A percentile compares a stretch with the other conserved stretches of the same genome.
These are phyloP conservation scores for Muscina levida DNA, from an alignment of 2,888 invertebrate genomes.

Conservation along the genomic window DNA sequence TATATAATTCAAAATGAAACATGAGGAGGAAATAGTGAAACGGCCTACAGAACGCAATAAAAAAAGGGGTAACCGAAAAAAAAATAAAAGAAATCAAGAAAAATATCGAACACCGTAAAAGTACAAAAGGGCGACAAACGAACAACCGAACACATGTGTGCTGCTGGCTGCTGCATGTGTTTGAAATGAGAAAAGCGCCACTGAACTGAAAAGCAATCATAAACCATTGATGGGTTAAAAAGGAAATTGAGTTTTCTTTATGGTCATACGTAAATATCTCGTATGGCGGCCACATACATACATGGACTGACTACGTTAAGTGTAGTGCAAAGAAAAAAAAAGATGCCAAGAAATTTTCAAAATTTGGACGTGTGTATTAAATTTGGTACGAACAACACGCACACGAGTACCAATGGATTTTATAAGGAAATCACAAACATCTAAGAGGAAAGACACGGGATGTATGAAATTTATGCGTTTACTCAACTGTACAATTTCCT, in stretches of 20 bases:
- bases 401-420: conserved; percentile 35
- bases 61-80: conserved; percentile 53
- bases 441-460: conserved; percentile 15
- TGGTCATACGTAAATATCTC: conserved; percentile 51
- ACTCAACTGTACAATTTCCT: conserved; percentile 68
- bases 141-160: conserved; percentile 18
- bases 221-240: conserved; percentile 69
- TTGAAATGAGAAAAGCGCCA: conserved; percentile 11
- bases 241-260: conserved; percentile 77
- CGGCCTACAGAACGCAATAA: conserved; percentile 60
- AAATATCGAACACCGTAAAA: conserved; percentile 61
- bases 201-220: conserved; percentile 66
- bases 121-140: conserved; percentile 38
- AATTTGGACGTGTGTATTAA: conserved; percentile 62
- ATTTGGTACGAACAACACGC: conserved; percentile 46
- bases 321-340: not conserved
- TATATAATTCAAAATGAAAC: conserved; percentile 54
- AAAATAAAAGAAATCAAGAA: conserved; percentile 44
- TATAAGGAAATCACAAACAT: conserved; percentile 53
- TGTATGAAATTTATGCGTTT: conserved; percentile 56
- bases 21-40: conserved; percentile 43
- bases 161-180: not conserved
- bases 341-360: conserved; percentile 60
- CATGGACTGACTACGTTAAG: not conserved
- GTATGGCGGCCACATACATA: too few species aligned